A percentile compares a stretch with the other conserved stretches of the same genome.
Evolutionary conservation across 2,888 invertebrate genomes (phyloP).

Genomic region (Tenodera sinensis): DNA sequence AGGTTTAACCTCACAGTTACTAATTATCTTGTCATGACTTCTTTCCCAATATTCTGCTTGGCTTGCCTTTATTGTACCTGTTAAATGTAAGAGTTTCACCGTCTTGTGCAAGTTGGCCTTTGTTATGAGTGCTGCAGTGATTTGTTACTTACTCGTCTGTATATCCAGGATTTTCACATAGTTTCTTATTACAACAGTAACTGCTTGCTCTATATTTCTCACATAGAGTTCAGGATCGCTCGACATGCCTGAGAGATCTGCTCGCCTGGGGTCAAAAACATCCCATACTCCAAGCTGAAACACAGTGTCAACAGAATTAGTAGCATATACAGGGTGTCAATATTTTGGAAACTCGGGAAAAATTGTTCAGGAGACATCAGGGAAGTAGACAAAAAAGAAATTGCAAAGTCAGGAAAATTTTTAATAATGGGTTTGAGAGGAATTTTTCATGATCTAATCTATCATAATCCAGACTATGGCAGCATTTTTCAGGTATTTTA

Average conservation of each 20-base stretch:
- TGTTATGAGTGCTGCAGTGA: background rate
- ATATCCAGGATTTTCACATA: constrained; percentile 57
- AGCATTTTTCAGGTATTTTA: too few relatives aligned
- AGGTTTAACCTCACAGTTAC: too few relatives aligned
- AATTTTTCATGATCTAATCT: too few relatives aligned
- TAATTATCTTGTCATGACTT: too few relatives aligned
- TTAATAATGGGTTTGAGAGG: too few relatives aligned
- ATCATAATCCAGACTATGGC: too few relatives aligned
- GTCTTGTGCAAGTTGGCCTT: background rate
- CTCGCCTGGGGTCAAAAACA: constrained; percentile 75
- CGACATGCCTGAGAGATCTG: constrained; percentile 77
- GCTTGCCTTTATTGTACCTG: background rate
- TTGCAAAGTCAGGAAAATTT: too few relatives aligned
- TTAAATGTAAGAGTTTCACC: background rate
- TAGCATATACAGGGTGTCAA: background rate
- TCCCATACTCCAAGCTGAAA: constrained; percentile 69
- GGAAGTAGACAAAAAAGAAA: too few relatives aligned
- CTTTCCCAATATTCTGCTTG: background rate
- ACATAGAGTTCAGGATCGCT: constrained; percentile 72
- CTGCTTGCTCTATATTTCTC: constrained; percentile 78
- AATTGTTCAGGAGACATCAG: too few relatives aligned
- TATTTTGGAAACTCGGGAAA: too few relatives aligned
- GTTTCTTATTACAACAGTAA: constrained; percentile 77
- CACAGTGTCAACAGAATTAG: background rate
- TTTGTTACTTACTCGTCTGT: constrained; percentile 48